Evolutionary conservation across 2,113 vertebrate genomes (phyloP).

Genomic region (Sinocyclocheilus anophthalmus): DNA sequence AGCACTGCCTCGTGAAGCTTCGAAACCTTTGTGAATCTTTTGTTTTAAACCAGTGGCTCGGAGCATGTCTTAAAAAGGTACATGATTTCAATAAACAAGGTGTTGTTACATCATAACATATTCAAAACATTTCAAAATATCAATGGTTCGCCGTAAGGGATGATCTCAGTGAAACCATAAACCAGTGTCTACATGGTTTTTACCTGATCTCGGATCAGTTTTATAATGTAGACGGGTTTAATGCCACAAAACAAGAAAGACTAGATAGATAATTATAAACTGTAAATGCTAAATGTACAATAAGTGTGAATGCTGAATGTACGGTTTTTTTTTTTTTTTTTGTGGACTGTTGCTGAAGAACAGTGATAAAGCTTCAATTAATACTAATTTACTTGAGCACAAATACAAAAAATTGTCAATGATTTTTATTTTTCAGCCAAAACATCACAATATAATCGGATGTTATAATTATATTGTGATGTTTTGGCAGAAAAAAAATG

Average conservation of each 20-base stretch:
- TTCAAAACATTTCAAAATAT: not conserved
- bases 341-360: not conserved
- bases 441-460: slow-evolving; percentile 10
- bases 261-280: not conserved
- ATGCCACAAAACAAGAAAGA: too few species aligned
- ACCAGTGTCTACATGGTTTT: not conserved
- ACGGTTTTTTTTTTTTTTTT: not conserved
- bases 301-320: not conserved
- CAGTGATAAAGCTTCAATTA: too few species aligned
- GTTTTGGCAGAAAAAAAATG: too few species aligned
- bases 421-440: not conserved
- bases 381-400: too few species aligned
- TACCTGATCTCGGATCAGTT: too few species aligned
- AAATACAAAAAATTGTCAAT: too few species aligned
- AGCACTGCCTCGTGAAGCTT: not conserved
- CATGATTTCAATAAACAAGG: not conserved
- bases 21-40: not conserved
- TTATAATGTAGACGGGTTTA: too few species aligned
- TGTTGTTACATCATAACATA: not conserved
- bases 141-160: not conserved
- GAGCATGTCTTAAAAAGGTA: not conserved
- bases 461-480: too few species aligned
- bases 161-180: not conserved
- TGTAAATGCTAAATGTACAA: not conserved
- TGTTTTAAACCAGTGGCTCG: not conserved